Conservation (phyloP, 2,797 vertebrate species). For the Amblyopsis hoosieri region DNA sequence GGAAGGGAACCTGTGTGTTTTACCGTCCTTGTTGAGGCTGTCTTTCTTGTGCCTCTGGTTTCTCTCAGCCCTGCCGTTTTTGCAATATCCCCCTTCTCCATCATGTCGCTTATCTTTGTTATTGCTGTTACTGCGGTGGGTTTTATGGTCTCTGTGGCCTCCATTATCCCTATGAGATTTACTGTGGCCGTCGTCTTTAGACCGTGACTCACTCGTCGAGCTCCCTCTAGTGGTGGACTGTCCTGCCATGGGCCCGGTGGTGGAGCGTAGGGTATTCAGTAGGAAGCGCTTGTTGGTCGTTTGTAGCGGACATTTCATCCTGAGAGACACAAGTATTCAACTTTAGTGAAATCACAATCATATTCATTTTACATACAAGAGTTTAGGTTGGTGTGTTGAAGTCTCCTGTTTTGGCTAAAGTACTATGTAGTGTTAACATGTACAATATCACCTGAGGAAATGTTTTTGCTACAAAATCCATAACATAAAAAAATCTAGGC, state of each 20-base stretch:
- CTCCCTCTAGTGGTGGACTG: constrained; percentile 41
- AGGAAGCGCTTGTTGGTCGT: constrained; percentile 96
- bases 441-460: too few relatives aligned
- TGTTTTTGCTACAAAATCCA: too few relatives aligned
- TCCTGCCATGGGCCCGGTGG: constrained; percentile 37
- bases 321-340: constrained; percentile 52
- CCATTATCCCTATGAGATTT: constrained; percentile 49
- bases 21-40: constrained; percentile 45
- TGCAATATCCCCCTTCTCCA: constrained; percentile 38
- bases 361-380: too few relatives aligned
- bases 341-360: background rate
- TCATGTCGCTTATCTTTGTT: constrained; percentile 48
- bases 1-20: constrained; percentile 34
- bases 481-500: too few relatives aligned
- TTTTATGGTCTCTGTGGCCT: constrained; percentile 42
- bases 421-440: too few relatives aligned
- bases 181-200: constrained; percentile 39
- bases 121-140: constrained; percentile 28
- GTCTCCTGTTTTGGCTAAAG: too few relatives aligned
- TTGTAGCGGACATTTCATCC: constrained; percentile 95
- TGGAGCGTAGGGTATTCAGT: constrained; percentile 93
- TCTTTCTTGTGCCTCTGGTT: constrained; percentile 36
- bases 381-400: background rate
- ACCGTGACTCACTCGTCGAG: constrained; percentile 35
- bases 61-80: constrained; percentile 35